These are phyloP conservation scores for Corvus moneduloides DNA, from an alignment of 2,113 vertebrate genomes.

Conservation along the genomic window DNA sequence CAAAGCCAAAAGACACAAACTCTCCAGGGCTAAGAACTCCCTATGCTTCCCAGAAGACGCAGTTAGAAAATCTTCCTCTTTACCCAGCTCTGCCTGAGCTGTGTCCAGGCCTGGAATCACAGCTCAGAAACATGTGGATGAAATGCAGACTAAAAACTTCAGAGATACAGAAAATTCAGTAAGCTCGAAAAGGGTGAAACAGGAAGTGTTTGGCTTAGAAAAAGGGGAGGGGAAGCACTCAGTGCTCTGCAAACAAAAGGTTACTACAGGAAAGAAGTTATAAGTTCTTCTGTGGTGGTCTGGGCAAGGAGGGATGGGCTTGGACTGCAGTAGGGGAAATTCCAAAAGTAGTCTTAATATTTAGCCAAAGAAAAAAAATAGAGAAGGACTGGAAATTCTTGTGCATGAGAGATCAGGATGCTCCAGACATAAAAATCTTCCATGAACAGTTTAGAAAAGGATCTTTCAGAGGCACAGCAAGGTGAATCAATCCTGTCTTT, in stretches of 20 bases:
- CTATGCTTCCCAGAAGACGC: background rate
- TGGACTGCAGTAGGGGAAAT: background rate
- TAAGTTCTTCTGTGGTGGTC: background rate
- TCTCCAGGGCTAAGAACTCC: background rate
- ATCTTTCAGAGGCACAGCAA: background rate
- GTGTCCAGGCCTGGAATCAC: background rate
- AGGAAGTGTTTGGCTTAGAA: background rate
- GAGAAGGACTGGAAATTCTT: background rate
- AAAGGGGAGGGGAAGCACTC: background rate
- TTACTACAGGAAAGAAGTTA: background rate
- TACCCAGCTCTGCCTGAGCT: background rate
- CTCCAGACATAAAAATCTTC: background rate
- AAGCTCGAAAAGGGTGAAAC: background rate
- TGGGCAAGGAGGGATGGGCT: background rate
- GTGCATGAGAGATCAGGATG: background rate
- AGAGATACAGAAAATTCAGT: background rate
- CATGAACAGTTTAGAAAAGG: background rate
- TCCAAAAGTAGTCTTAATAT: background rate
- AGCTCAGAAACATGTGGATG: background rate
- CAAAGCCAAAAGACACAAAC: background rate
- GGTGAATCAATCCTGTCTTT: conserved; percentile 5
- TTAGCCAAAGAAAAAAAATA: background rate
- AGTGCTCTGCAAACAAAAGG: background rate
- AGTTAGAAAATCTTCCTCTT: background rate
- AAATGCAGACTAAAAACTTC: background rate